Conservation (phyloP, 2,888 invertebrate species). For the Rosalia funebris region DNA sequence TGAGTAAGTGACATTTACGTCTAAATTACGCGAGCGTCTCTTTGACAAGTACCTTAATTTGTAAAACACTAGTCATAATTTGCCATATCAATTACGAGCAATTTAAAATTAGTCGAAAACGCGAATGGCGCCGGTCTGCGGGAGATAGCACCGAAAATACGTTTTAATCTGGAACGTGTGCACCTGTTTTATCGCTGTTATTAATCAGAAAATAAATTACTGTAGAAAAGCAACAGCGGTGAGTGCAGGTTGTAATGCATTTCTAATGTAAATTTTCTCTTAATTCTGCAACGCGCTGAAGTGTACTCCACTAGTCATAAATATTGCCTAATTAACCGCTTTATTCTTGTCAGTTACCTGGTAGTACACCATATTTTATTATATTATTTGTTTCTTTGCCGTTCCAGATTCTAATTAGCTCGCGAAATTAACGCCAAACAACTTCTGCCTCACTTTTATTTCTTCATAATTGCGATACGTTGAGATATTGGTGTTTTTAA, state of each 20-base stretch:
- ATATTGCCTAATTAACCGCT: slow-evolving; percentile 45
- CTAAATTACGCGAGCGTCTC: slow-evolving; percentile 9
- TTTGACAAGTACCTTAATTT: slow-evolving; percentile 17
- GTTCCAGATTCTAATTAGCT: slow-evolving; percentile 14
- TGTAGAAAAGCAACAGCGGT: slow-evolving; percentile 52
- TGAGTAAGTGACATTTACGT: slow-evolving; percentile 18
- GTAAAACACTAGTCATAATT: slow-evolving; percentile 29
- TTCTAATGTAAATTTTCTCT: slow-evolving; percentile 57
- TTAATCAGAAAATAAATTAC: slow-evolving; percentile 60
- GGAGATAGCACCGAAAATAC: slow-evolving; percentile 49
- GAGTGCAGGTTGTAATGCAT: slow-evolving; percentile 53
- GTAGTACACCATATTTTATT: slow-evolving; percentile 29
- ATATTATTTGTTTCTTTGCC: slow-evolving; percentile 25
- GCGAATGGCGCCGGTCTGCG: slow-evolving; percentile 27
- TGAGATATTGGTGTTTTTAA: no score
- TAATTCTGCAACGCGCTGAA: slow-evolving; percentile 44
- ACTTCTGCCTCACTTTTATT: slow-evolving; percentile 3
- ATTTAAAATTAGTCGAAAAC: slow-evolving; percentile 36
- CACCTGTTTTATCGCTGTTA: slow-evolving; percentile 59
- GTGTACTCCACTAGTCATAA: slow-evolving; percentile 35
- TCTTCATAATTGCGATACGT: neutral
- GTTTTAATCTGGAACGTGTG: slow-evolving; percentile 56
- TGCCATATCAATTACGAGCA: slow-evolving; percentile 35
- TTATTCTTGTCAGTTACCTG: slow-evolving; percentile 44
- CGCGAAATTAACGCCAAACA: slow-evolving; percentile 2